Conservation (phyloP, 1,140 invertebrate genomes). For the Sycobia sp. region DNA sequence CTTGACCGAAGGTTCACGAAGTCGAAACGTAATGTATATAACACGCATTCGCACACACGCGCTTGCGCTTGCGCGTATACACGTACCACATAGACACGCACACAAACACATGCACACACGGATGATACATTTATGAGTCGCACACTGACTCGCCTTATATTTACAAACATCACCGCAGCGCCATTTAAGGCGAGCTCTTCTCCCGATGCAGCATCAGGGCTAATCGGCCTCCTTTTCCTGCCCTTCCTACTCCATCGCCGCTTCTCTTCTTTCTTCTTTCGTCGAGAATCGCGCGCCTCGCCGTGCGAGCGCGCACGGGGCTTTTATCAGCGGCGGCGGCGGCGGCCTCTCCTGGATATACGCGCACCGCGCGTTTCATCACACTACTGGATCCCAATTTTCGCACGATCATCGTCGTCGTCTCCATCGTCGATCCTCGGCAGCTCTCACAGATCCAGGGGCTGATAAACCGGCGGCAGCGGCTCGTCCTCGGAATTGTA, state of each 20-base stretch:
- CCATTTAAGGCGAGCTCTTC: slow-evolving; percentile 5
- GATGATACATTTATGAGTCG: no score
- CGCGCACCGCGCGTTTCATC: not conserved
- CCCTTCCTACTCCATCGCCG: no score
- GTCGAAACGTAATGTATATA: slow-evolving; percentile 29
- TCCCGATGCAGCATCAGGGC: no score
- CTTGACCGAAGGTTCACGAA: slow-evolving; percentile 48
- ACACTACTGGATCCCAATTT: not conserved
- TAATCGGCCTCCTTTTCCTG: no score
- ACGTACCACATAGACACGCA: not conserved
- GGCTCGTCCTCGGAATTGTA: slow-evolving; percentile 49
- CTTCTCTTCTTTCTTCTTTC: no score
- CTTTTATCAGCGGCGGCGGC: not conserved
- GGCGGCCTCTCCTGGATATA: not conserved
- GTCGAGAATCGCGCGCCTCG: not conserved
- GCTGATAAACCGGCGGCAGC: slow-evolving; percentile 39
- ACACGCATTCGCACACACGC: slow-evolving; percentile 30
- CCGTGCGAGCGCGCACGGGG: not conserved
- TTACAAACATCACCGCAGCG: slow-evolving; percentile 14
- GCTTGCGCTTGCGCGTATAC: slow-evolving; percentile 6
- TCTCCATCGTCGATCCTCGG: not conserved
- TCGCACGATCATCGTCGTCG: not conserved
- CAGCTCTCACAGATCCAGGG: slow-evolving; percentile 43
- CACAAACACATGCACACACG: not conserved
- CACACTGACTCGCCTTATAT: not conserved